phyloP scores from a whole-genome alignment of 2,888 invertebrate genomes.

The Dolichopus griseipennis region DNA sequence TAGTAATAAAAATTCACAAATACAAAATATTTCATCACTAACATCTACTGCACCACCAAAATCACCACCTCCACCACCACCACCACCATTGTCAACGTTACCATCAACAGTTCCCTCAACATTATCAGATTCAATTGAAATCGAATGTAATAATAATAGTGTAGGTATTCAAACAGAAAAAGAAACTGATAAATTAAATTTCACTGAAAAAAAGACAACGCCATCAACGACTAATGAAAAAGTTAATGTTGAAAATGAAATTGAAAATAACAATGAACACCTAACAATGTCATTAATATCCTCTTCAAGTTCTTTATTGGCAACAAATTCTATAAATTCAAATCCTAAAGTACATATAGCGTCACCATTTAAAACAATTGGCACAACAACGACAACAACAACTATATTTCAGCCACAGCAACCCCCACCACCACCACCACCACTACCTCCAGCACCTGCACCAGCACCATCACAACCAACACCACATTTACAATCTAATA shows the following conservation, averaged over 20 bases:
- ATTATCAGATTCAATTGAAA: not conserved
- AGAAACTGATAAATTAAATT: not conserved
- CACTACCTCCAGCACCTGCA: not conserved
- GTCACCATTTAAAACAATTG: not conserved
- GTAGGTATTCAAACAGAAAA: not conserved
- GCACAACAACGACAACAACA: not conserved
- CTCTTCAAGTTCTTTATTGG: not conserved
- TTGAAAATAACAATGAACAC: slow-evolving; percentile 16
- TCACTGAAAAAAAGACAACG: not conserved
- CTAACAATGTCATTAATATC: slow-evolving; percentile 14
- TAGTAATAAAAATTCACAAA: slow-evolving; percentile 19
- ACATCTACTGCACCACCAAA: slow-evolving; percentile 11
- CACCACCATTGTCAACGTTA: not conserved
- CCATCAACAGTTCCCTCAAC: not conserved
- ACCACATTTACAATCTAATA: not conserved
- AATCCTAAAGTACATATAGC: not conserved
- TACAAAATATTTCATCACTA: slow-evolving; percentile 22
- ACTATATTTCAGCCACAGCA: slow-evolving; percentile 24
- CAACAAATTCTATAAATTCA: slow-evolving; percentile 8
- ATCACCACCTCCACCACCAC: slow-evolving; percentile 11
- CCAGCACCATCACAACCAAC: not conserved
- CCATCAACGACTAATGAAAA: not conserved
- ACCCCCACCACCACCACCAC: not conserved
- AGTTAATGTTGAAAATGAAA: not conserved
- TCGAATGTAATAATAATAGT: slow-evolving; percentile 6